Base-by-base conservation (phyloP, 2,797 vertebrate genomes). In the Sciaenops ocellatus region DNA sequence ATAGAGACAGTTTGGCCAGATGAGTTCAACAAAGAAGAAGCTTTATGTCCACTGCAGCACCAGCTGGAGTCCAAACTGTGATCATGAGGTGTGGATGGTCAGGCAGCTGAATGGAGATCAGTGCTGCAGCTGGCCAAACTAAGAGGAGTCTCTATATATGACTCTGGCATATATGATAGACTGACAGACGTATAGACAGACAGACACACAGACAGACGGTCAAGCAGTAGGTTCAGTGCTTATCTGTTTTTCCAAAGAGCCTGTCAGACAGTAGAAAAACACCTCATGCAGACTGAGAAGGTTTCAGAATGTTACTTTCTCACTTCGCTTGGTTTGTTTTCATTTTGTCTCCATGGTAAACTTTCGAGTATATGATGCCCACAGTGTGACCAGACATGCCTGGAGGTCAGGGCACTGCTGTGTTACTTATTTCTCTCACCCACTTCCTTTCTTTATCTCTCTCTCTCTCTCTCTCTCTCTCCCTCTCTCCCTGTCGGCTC, bases 191-290 rank as follows among this genome's bases (percentile, higher is more conserved):
- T 65, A 89, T 78, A 82, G 51, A 85, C 83, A 50, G 60, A 83
- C 79, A 69, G 60, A 81, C 61, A 73, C 50, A 78, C 78, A 70
- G 28, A 76, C 85, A 90, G 90, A 93, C 93, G 85, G 94, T 95
- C 95, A 95, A 95, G 95, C 94, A 90, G 94, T 94, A 92, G 94
- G 93, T 95, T 94, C 93, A 94, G 94, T 94, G 94, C 94, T 94
- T 93, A 92, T 95, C 94, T 95, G 94, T 96, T 96, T 96, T 96
- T 95, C 94, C 95, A 96, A 95, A 95, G 95, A 95, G 95, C 94
- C 92, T 94, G 93, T 94, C 91, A 90, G 93, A 93, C 90, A 83
- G 85, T 79, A 94, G 93, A 93, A 94, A 93, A 94, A 90, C 88
- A 93, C 83, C 80, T 93, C 89, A 93, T 95, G 94, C 93, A 95